Conservation (phyloP, 2,113 vertebrate species). For the Psettodes erumei region DNA sequence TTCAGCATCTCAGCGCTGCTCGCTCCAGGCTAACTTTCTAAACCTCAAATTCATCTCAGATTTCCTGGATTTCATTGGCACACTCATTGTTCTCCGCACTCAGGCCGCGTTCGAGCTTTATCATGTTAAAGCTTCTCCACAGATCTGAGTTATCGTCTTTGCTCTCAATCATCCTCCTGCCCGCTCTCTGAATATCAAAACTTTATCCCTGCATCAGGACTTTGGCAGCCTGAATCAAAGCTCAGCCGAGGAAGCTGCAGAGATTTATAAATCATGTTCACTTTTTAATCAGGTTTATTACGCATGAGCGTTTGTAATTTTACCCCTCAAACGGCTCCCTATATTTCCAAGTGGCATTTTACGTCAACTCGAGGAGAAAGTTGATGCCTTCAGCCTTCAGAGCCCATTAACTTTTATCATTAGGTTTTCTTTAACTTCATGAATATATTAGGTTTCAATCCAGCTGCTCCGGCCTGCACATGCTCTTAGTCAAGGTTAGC, state of each 20-base stretch:
- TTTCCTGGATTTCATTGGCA: slow-evolving; percentile 67
- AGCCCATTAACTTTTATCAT: slow-evolving; percentile 90
- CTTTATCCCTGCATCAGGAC: slow-evolving; percentile 80
- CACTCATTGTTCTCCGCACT: slow-evolving; percentile 72
- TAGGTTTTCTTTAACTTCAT: slow-evolving; percentile 87
- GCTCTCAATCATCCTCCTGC: slow-evolving; percentile 74
- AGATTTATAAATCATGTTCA: slow-evolving; percentile 75
- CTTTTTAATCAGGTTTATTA: slow-evolving; percentile 78
- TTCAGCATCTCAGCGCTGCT: slow-evolving; percentile 30
- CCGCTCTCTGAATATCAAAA: slow-evolving; percentile 71
- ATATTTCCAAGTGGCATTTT: slow-evolving; percentile 60
- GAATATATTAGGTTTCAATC: slow-evolving; percentile 89
- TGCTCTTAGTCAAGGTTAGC: slow-evolving; percentile 91
- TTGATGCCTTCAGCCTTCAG: slow-evolving; percentile 82
- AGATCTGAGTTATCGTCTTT: slow-evolving; percentile 79
- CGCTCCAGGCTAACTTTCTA: slow-evolving; percentile 65
- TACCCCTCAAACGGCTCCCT: slow-evolving; percentile 59
- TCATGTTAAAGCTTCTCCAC: slow-evolving; percentile 78
- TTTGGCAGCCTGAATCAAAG: slow-evolving; percentile 70
- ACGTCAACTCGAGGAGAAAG: slow-evolving; percentile 71
- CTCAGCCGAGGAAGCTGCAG: slow-evolving; percentile 67
- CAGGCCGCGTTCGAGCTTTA: slow-evolving; percentile 70
- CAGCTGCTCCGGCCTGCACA: slow-evolving; percentile 81
- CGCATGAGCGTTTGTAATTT: slow-evolving; percentile 76
- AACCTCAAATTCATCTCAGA: slow-evolving; percentile 72